Percentiles rank a stretch among this genome's conserved stretches.
phyloP scores from a whole-genome alignment of 2,888 invertebrate genomes.

The Litoditis marina region DNA sequence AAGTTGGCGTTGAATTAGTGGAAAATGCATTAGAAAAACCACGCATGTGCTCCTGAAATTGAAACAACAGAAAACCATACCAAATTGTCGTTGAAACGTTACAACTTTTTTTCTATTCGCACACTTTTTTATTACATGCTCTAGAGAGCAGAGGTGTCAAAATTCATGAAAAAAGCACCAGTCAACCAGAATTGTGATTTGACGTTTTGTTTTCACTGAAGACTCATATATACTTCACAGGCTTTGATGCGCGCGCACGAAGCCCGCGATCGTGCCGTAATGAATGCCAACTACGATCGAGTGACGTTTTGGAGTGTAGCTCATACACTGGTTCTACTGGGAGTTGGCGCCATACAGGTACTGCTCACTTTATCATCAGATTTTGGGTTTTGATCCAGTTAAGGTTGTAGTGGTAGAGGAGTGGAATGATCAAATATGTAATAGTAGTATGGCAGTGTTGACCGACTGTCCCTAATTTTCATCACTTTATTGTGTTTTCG shows the following conservation, averaged over 20 bases:
- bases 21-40: no score
- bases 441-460: neutral
- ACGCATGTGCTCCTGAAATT: no score
- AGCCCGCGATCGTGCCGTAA: slow-evolving; percentile 77
- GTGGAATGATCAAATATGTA: neutral
- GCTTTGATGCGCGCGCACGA: slow-evolving; percentile 72
- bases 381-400: neutral
- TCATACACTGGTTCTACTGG: slow-evolving; percentile 74
- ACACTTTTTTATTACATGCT: neutral
- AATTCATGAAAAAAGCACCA: neutral
- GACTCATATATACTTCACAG: slow-evolving; percentile 21
- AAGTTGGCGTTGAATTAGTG: no score
- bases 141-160: no score
- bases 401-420: neutral
- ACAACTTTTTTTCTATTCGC: no score
- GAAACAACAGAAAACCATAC: no score
- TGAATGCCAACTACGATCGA: slow-evolving; percentile 77
- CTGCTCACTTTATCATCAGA: no score
- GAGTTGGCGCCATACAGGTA: slow-evolving; percentile 71
- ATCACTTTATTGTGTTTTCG: neutral
- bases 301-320: slow-evolving; percentile 78
- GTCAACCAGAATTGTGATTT: slow-evolving; percentile 2
- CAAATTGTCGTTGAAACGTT: no score
- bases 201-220: neutral
- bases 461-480: slow-evolving; percentile 1